These are phyloP conservation scores for Carcinoscorpius rotundicauda DNA, from an alignment of 1,140 invertebrate genomes.

Conservation along the genomic window DNA sequence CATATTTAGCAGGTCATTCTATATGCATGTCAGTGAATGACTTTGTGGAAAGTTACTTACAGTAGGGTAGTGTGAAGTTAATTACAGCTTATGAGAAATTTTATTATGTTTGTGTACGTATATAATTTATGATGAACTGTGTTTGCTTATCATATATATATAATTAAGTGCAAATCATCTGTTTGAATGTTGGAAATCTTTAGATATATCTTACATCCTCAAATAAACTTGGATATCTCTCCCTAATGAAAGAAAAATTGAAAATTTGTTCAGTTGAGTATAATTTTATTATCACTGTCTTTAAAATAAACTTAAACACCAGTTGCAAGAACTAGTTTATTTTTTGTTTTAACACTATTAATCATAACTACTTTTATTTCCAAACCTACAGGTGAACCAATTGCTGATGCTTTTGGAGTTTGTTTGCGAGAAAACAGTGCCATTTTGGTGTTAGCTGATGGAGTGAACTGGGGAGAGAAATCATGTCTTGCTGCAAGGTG, in stretches of 20 bases:
- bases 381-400: conserved; percentile 53
- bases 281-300: conserved; percentile 1
- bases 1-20: too few relatives aligned
- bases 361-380: conserved; percentile 3
- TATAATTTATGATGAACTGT: too few relatives aligned
- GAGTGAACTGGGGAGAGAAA: conserved; percentile 88
- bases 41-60: too few relatives aligned
- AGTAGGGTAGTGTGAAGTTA: too few relatives aligned
- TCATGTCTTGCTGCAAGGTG: conserved; percentile 75
- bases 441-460: conserved; percentile 74
- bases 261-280: conserved; percentile 1
- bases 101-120: too few relatives aligned
- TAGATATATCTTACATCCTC: too few relatives aligned
- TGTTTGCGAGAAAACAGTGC: conserved; percentile 64
- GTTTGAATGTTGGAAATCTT: too few relatives aligned
- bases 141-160: too few relatives aligned
- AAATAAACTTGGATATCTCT: too few relatives aligned
- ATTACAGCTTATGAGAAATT: too few relatives aligned
- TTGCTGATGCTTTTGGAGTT: conserved; percentile 80
- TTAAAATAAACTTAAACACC: background rate
- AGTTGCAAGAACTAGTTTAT: conserved; percentile 1
- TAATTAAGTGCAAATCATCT: too few relatives aligned
- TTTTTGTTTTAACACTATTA: conserved; percentile 4
- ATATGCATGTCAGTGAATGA: too few relatives aligned
- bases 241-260: background rate